These are phyloP conservation scores for Tenebrio molitor DNA, from an alignment of 1,140 invertebrate genomes.

Conservation along the genomic window DNA sequence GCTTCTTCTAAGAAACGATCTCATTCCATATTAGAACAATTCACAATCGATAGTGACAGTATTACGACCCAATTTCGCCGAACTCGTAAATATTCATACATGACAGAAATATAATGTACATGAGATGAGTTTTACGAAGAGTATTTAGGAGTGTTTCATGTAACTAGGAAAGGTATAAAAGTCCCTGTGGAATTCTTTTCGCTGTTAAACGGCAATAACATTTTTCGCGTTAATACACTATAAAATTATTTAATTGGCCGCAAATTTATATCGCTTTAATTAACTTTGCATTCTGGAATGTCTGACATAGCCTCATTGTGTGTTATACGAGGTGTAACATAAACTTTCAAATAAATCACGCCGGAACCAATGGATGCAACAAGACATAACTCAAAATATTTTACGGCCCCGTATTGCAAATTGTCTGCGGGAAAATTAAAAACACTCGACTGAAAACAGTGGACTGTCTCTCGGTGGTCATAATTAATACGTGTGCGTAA, in stretches of 20 bases:
- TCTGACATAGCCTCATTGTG: not conserved
- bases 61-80: conserved; percentile 22
- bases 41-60: not conserved
- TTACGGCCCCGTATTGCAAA: not conserved
- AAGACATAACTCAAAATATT: conserved; percentile 24
- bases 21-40: not conserved
- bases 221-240: not conserved
- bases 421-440: conserved; percentile 7
- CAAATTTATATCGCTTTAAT: not conserved
- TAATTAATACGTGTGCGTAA: too few species aligned
- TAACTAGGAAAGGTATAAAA: not conserved
- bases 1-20: not conserved
- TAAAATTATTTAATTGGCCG: not conserved
- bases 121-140: conserved; percentile 23
- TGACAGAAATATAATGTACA: not conserved
- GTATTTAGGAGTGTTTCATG: not conserved
- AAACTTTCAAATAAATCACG: conserved; percentile 8
- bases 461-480: too few species aligned
- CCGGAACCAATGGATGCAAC: not conserved
- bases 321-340: not conserved
- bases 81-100: conserved; percentile 21
- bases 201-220: not conserved
- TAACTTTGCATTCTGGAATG: not conserved
- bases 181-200: not conserved
- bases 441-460: too few species aligned